These are phyloP conservation scores for Sarcophaga rosellei DNA, from an alignment of 2,888 invertebrate species.

Conservation along the genomic window DNA sequence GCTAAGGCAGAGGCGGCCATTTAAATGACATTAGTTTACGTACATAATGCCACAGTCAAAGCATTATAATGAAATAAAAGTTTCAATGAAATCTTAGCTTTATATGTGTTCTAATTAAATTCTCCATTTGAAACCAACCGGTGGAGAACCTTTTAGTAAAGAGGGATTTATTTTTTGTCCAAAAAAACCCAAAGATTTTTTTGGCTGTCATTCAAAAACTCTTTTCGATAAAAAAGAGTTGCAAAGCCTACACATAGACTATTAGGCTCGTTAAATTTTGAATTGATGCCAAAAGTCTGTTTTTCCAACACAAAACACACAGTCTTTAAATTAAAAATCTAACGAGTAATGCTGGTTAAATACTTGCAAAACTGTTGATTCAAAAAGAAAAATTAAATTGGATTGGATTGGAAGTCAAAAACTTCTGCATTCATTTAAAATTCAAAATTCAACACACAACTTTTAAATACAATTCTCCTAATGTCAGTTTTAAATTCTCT, in stretches of 20 bases:
- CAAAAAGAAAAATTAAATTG: not conserved
- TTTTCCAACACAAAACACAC: not conserved
- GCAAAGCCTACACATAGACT: not conserved
- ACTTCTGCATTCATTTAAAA: too few relatives aligned
- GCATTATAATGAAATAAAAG: too few relatives aligned
- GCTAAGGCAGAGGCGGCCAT: too few relatives aligned
- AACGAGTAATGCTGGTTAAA: not conserved
- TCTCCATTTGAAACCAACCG: too few relatives aligned
- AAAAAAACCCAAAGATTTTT: not conserved
- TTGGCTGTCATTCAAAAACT: not conserved
- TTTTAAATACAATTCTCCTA: not conserved
- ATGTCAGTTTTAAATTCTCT: not conserved
- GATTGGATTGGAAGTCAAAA: too few relatives aligned
- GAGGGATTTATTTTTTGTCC: not conserved
- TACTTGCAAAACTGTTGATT: not conserved
- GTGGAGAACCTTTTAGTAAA: not conserved
- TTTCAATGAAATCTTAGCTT: too few relatives aligned
- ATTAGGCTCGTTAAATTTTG: not conserved
- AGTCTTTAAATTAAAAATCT: not conserved
- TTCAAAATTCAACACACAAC: not conserved
- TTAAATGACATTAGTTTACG: too few relatives aligned
- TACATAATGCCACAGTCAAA: too few relatives aligned
- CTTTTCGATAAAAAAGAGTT: not conserved
- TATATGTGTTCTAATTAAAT: too few relatives aligned
- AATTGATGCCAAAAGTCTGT: not conserved